Conservation (phyloP, 2,888 invertebrate genomes). For the Apamea crenata region DNA sequence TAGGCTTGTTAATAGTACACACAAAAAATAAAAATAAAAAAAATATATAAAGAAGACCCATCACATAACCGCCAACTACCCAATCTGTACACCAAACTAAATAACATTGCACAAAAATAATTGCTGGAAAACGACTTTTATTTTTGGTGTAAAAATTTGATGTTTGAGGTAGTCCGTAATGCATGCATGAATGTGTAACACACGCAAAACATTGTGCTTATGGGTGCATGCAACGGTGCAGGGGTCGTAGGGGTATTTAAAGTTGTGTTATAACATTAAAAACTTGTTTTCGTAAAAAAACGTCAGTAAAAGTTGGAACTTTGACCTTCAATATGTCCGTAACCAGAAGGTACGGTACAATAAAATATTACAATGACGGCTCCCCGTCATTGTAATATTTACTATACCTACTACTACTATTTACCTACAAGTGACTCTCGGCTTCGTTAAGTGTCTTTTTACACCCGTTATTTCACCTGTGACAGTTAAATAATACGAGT, state of each 20-base stretch:
- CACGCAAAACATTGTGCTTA: not conserved
- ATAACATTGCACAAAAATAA: not conserved
- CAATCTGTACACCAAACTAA: not conserved
- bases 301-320: not conserved
- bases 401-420: too few species aligned
- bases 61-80: not conserved
- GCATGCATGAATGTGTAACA: too few species aligned
- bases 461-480: constrained; percentile 15
- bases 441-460: not conserved
- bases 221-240: not conserved
- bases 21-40: too few species aligned
- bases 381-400: too few species aligned
- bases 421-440: not conserved
- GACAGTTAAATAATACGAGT: constrained; percentile 21
- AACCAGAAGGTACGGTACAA: not conserved
- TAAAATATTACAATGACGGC: not conserved
- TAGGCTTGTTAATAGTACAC: too few species aligned
- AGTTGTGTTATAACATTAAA: not conserved
- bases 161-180: not conserved
- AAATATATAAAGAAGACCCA: too few species aligned
- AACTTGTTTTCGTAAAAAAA: not conserved
- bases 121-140: not conserved
- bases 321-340: not conserved
- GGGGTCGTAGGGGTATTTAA: not conserved
- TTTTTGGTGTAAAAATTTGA: not conserved